phyloP scores from a whole-genome alignment of 2,113 vertebrate species.

The Bubalus kerabau region DNA sequence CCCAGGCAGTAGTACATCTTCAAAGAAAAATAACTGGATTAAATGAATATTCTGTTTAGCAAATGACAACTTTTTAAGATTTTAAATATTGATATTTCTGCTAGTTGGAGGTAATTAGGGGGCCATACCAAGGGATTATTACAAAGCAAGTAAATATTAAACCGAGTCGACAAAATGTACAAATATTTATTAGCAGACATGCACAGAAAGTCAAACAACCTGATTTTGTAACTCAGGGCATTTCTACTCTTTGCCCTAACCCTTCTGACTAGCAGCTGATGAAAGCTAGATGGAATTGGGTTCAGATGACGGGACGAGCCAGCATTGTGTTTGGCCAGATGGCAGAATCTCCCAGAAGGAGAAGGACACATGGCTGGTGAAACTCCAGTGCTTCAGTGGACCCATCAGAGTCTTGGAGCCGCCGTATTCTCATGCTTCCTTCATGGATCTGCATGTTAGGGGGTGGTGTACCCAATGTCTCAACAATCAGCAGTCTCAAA shows the following conservation, averaged over 20 bases:
- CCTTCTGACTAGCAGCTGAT: not conserved
- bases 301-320: not conserved
- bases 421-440: not conserved
- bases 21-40: not conserved
- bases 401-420: too few relatives aligned
- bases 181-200: not conserved
- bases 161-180: not conserved
- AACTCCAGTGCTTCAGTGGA: not conserved
- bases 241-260: not conserved
- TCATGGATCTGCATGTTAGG: not conserved
- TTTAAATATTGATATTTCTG: not conserved
- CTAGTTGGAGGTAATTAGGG: not conserved
- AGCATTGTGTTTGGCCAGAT: not conserved
- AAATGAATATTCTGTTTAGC: not conserved
- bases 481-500: not conserved
- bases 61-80: not conserved
- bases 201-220: not conserved
- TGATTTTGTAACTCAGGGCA: not conserved
- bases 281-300: fast-evolving
- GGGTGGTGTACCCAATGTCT: not conserved
- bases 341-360: not conserved
- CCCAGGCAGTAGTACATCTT: not conserved
- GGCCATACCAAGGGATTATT: not conserved
- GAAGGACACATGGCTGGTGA: not conserved
- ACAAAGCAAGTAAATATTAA: not conserved